Base-by-base conservation (phyloP, 1,140 invertebrate species). In the Polypedilum pembai region DNA sequence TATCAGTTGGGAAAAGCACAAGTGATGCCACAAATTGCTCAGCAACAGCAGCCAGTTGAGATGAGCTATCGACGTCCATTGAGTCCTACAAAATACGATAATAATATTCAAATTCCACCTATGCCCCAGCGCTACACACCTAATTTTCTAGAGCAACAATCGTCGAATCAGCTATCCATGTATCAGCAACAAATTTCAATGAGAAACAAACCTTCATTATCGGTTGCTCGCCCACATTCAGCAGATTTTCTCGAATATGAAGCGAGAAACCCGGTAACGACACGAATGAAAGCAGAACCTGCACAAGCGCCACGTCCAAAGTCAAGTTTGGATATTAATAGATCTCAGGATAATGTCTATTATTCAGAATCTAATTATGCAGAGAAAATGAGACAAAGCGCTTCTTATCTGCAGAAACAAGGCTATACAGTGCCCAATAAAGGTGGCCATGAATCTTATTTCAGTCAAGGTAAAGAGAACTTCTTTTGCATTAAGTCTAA, bases 171-270 rank as follows among this genome's bases (percentile, higher is more conserved):
- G 17, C 66, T 3, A 21, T 10, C n/a, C 40, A 73, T 18, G 24
- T n/a, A n/a, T n/a, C n/a, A n/a, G 24, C 72, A 73, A 45, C 41
- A 41, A 73, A 15, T 73, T 40, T 73, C 17, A 73, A 40, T 73
- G 73, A 41, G 76, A 84, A 83, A 77, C 77, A 81, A 77, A 73
- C 76, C 84, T 79, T 79, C 85, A 76, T 56, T 56, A 15, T 81
- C 86, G 78, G 81, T 89, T 76, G 89, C 91, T 3, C 85, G 93
- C 78, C 94, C 94, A 0, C 93, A 94, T 77, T 94, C 92, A 77
- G 93, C 93, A 5, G 93, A 95, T 82, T 95, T 95, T 79, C 82
- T 95, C 56, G 93, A 95, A 80, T 91, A 93, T 78, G 91, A 94
- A 82, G 84, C 87, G 2, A 87, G 82, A 81, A 86, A 83, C 78